Evolutionary conservation across 2,797 vertebrate species (phyloP), one percentile per base, ranked within the genome.

Genomic region (Coreius guichenoti): DNA sequence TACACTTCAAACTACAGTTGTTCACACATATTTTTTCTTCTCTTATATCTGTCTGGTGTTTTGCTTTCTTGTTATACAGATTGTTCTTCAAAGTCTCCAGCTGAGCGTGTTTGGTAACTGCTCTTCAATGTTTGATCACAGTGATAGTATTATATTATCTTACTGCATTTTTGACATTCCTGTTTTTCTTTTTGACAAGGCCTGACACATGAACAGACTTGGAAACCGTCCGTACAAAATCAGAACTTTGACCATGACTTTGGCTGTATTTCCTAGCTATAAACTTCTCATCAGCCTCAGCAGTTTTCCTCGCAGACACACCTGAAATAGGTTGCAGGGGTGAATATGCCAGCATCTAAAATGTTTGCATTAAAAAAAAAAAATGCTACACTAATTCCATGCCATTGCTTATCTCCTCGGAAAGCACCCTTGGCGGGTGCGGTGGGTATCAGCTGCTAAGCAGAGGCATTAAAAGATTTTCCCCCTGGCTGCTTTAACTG

Each of bases 41-140:
- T 45, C 31, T 69, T 49, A 5, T 69, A 36, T 54, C 67, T 78
- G 70, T 90, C 81, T 70, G 82, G 85, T 45, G 14, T 63, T 83
- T 81, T 80, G 43, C 83, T 88, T 80, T 84, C 67, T 80, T 87
- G 92, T 80, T 82, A 36, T 78, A 79, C 67, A 43, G 13, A 54
- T 58, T 58, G 54, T 54, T 63, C 19, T 61, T 43, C n/a, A 56
- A 43, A 45, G 11, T 58, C 21, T 75, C 26, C 47, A 58, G 33
- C 31, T 2, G 3, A 49, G 16, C 29, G 45, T 43, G 47, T 75
- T 51, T 76, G n/a, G 36, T 13, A 72, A 82, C 65, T 39, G 39
- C 33, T 80, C 80, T 90, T 89, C 82, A 87, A 87, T 87, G 87
- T 81, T 78, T 65, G 90, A 86, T 90, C 87, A 89, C 73, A 89